Evolutionary conservation across 2,888 invertebrate species (phyloP).

Genomic region (Rhagonycha fulva): DNA sequence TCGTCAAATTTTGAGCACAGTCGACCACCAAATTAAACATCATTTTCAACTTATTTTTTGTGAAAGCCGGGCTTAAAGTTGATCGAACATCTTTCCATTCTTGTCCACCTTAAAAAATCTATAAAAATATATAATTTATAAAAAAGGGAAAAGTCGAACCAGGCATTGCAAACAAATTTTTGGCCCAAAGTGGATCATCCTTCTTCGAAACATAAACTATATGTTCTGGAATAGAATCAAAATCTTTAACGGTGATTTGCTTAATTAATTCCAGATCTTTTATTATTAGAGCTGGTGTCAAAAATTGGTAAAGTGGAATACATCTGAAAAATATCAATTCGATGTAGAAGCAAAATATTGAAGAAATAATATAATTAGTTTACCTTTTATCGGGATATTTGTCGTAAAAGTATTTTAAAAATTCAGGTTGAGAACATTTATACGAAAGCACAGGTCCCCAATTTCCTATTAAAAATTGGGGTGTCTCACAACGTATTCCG

Average conservation of each 20-base stretch:
- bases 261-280: background rate
- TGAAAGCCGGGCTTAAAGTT: constrained; percentile 35
- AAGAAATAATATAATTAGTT: background rate
- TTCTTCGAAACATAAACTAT: background rate
- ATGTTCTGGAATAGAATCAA: background rate
- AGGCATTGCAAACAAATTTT: background rate
- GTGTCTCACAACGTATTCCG: background rate
- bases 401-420: background rate
- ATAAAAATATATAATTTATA: background rate
- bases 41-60: constrained; percentile 33
- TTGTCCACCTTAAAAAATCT: background rate
- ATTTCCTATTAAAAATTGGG: background rate
- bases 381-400: background rate
- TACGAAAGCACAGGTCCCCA: background rate
- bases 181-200: background rate
- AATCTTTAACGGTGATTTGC: background rate
- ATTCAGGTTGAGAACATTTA: background rate
- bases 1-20: constrained; percentile 28
- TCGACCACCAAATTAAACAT: constrained; percentile 34
- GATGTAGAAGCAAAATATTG: background rate
- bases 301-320: background rate
- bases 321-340: background rate
- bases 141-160: background rate
- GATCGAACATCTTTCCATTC: constrained; percentile 33
- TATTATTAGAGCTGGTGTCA: background rate